A percentile compares a stretch with the other conserved stretches of the same genome.
Evolutionary conservation across 2,888 invertebrate genomes (phyloP).

Genomic region (Aleiodes alternator): DNA sequence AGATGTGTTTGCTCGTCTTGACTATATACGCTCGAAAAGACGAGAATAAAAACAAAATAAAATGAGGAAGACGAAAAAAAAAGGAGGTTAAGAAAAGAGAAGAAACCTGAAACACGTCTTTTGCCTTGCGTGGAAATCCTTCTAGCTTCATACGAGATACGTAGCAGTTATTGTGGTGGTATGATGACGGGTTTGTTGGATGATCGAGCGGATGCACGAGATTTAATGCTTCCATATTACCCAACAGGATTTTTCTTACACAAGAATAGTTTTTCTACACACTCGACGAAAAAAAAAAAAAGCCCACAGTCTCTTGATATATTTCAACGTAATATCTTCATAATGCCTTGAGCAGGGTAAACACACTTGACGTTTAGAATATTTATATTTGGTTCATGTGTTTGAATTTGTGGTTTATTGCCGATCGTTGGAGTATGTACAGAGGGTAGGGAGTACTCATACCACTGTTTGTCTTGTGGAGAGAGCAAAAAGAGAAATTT

Average conservation of each 20-base stretch:
- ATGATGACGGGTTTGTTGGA: conserved; percentile 43
- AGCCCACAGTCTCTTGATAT: not conserved
- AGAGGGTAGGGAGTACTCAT: too few species aligned
- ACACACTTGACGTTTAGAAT: conserved; percentile 25
- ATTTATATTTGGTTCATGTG: conserved; percentile 21
- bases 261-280: conserved; percentile 28
- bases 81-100: conserved; percentile 5
- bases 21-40: not conserved
- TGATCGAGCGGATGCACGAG: conserved; percentile 45
- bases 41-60: not conserved
- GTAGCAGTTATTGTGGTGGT: conserved; percentile 27
- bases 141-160: not conserved
- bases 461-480: too few species aligned
- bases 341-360: conserved; percentile 28
- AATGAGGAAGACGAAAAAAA: conserved; percentile 24
- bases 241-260: conserved; percentile 32
- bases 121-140: not conserved
- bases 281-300: not conserved
- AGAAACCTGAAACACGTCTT: conserved; percentile 35
- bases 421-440: not conserved
- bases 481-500: too few species aligned
- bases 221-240: conserved; percentile 43
- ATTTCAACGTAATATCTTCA: conserved; percentile 40
- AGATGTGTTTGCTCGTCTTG: conserved; percentile 39
- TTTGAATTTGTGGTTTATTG: conserved; percentile 17